Evolutionary conservation across 2,888 invertebrate species (phyloP), one percentile per base, ranked within the genome.

Genomic region (Busseola fusca): DNA sequence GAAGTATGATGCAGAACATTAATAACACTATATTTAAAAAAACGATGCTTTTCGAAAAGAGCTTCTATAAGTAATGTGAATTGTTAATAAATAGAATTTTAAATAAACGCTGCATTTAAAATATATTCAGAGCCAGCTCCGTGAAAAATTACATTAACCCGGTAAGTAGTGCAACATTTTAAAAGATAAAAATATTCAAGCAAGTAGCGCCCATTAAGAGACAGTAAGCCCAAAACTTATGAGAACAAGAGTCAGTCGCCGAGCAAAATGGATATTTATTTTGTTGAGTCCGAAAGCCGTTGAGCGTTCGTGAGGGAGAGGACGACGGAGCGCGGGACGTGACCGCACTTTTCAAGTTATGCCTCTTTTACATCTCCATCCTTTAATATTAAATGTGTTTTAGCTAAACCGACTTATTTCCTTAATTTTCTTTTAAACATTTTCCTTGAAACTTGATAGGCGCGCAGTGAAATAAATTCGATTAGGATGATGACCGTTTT

Each of bases 211-310:
- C 77, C 75, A 84, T 82, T 82, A 78, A 75, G 75, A 75, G 78
- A 74, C 73, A 74, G 74, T 81, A 83, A 86, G 77, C 72, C 81
- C 84, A 74, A 87, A 87, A 85, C 84, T 86, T 85, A 78, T 70
- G 82, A 78, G 76, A 86, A 82, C 74, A 80, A 82, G 76, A 83
- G 79, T 76, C 81, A 79, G 83, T 83, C 76, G 84, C 74, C 68
- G 84, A 83, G 84, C 84, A 86, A 89, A 90, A 90, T 88, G 89
- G 88, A 87, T 90, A 90, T 91, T 91, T n/a, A n/a, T n/a, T n/a
- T n/a, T 90, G 87, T 87, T 83, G 87, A 85, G 91, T 85, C 84
- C 85, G 84, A 84, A 83, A 85, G 78, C 80, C 80, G 83, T 80
- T 76, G 80, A 83, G 82, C 79, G 77, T 76, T 78, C 77, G 79